These are phyloP conservation scores for Drosophila trichaetosa DNA, from an alignment of 2,888 invertebrate genomes.

Conservation along the genomic window DNA sequence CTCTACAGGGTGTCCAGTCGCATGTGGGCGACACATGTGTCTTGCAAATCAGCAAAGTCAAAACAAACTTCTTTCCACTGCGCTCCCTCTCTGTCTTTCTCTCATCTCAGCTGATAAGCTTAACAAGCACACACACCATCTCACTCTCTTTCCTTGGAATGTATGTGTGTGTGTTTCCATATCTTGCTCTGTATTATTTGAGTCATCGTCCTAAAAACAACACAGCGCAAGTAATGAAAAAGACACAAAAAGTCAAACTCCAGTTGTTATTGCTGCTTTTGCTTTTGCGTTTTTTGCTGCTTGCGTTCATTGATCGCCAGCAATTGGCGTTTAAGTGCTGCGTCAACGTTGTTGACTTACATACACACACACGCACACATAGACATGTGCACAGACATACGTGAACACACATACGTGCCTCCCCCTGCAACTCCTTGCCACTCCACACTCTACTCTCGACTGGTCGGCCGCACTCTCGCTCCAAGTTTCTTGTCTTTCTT, in stretches of 20 bases:
- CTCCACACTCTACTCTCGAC: conserved; percentile 14
- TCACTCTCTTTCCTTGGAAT: conserved; percentile 4
- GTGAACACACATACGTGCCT: neutral
- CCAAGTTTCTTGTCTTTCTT: conserved; percentile 62
- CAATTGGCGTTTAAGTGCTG: conserved; percentile 77
- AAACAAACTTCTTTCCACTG: conserved; percentile 21
- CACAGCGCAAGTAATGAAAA: conserved; percentile 32
- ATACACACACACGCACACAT: conserved; percentile 36
- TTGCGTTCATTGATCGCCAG: conserved; percentile 75
- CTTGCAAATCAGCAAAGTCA: conserved; percentile 39
- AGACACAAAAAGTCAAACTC: conserved; percentile 55
- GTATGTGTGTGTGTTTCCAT: neutral
- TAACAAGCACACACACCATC: conserved; percentile 1
- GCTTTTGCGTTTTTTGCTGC: conserved; percentile 47
- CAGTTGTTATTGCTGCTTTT: conserved; percentile 45
- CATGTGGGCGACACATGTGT: conserved; percentile 53
- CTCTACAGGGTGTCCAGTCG: conserved; percentile 63
- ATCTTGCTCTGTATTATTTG: conserved; percentile 49
- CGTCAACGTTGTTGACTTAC: conserved; percentile 78
- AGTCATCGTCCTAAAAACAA: conserved; percentile 76
- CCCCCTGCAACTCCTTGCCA: conserved; percentile 33
- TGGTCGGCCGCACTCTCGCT: conserved; percentile 61
- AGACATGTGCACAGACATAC: neutral
- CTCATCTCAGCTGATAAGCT: conserved; percentile 68
- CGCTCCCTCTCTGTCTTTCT: conserved; percentile 26